Percentiles rank a stretch among this genome's conserved stretches.
Evolutionary conservation across 2,113 vertebrate genomes (phyloP).

Genomic region (Onychostoma macrolepis): DNA sequence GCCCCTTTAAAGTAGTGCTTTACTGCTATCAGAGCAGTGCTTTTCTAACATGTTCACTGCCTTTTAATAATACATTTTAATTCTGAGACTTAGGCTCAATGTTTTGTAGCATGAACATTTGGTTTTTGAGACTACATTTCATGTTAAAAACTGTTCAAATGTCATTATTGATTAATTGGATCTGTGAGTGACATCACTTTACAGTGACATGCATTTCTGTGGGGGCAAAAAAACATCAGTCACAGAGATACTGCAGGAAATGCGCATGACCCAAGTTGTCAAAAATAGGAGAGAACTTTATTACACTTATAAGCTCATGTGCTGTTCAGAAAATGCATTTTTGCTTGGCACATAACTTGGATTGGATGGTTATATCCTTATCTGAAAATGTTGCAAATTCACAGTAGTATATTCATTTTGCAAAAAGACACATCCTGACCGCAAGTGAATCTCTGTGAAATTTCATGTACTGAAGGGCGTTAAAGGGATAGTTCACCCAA

Average conservation of each 20-base stretch:
- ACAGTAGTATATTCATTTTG: neutral
- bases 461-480: neutral
- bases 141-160: neutral
- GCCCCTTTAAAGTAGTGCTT: neutral
- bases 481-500: no score
- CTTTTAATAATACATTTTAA: neutral
- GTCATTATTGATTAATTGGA: neutral
- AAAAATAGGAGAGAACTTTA: no score
- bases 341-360: neutral
- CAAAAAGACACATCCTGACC: neutral
- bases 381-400: neutral
- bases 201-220: neutral
- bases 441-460: neutral
- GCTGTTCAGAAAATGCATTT: neutral
- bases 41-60: slow-evolving; percentile 6
- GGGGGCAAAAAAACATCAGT: neutral
- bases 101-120: neutral
- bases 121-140: neutral
- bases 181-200: neutral
- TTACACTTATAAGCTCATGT: neutral
- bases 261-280: neutral
- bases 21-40: neutral
- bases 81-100: neutral
- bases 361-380: neutral
- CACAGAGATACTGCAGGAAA: neutral